Percentiles rank a stretch among this genome's conserved stretches.
Conservation (phyloP, 2,113 vertebrate genomes). For the Cyprinodon tularosa region DNA sequence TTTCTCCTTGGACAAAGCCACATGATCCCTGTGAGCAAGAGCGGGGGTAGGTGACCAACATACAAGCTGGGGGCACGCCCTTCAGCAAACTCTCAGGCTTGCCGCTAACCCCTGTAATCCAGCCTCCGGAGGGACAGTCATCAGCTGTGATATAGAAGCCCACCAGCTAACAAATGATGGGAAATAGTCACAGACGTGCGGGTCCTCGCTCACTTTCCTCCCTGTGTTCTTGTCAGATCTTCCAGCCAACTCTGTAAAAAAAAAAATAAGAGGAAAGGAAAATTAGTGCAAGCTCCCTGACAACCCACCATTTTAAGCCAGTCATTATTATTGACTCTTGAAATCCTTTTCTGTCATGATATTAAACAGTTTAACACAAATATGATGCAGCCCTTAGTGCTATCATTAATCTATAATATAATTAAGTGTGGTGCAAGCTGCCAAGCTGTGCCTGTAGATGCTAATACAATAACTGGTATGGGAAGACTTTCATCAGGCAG, state of each 20-base stretch:
- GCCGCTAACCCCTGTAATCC: constrained; percentile 68
- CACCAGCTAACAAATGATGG: constrained; percentile 35
- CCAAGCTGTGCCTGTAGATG: constrained; percentile 42
- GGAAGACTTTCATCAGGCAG: constrained; percentile 27
- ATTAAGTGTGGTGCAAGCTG: constrained; percentile 47
- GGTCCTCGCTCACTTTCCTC: constrained; percentile 63
- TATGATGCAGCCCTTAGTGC: constrained; percentile 58
- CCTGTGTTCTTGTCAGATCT: constrained; percentile 52
- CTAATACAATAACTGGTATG: constrained; percentile 39
- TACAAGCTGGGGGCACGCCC: constrained; percentile 65
- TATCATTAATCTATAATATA: constrained; percentile 59
- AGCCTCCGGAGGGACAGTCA: constrained; percentile 68
- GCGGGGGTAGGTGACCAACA: constrained; percentile 69
- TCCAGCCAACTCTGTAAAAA: constrained; percentile 70
- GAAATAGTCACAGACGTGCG: constrained; percentile 29
- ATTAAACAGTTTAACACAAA: constrained; percentile 69
- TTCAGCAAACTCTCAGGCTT: constrained; percentile 57
- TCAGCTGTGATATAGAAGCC: constrained; percentile 65
- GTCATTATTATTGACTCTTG: constrained; percentile 70
- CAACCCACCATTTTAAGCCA: constrained; percentile 57
- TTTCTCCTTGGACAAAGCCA: constrained; percentile 78
- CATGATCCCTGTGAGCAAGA: constrained; percentile 78
- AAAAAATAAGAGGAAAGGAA: constrained; percentile 56
- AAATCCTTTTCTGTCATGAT: constrained; percentile 58
- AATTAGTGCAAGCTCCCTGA: constrained; percentile 66